Evolutionary conservation across 2,797 vertebrate species (phyloP).

Genomic region (Loris lydekkerianus): DNA sequence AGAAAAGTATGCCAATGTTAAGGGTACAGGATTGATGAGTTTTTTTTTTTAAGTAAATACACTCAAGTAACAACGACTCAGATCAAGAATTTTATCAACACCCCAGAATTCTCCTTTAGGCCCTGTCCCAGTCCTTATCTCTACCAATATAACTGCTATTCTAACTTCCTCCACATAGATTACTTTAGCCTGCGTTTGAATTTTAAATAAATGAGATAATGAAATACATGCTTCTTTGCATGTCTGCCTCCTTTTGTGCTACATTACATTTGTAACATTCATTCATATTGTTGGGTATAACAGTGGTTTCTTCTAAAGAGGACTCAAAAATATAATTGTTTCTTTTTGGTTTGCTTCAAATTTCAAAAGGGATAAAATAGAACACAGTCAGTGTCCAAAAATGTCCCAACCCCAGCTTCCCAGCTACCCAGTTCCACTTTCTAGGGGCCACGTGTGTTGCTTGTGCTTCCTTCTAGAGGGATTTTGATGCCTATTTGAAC

Average conservation of each 20-base stretch:
- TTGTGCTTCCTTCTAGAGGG: not conserved
- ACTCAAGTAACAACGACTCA: not conserved
- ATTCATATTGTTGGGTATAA: not conserved
- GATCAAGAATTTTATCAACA: not conserved
- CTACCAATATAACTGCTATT: not conserved
- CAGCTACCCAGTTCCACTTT: not conserved
- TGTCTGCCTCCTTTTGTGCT: not conserved
- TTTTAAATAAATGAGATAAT: not conserved
- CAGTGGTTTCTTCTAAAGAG: not conserved
- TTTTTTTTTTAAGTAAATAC: not conserved
- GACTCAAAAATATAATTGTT: not conserved
- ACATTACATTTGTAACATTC: not conserved
- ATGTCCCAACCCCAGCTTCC: not conserved
- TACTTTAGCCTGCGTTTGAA: not conserved
- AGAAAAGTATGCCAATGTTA: not conserved
- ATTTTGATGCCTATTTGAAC: not conserved
- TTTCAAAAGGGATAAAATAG: slow-evolving; percentile 7
- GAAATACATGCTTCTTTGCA: not conserved
- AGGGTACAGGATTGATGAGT: not conserved
- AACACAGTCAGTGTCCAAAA: not conserved
- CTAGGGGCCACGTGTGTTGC: not conserved
- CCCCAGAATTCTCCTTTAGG: not conserved
- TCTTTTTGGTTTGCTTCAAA: slow-evolving; percentile 39
- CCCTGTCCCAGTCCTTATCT: not conserved
- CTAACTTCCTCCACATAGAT: not conserved